These are phyloP conservation scores for Lonchura striata DNA, from an alignment of 2,113 vertebrate genomes.

Conservation along the genomic window DNA sequence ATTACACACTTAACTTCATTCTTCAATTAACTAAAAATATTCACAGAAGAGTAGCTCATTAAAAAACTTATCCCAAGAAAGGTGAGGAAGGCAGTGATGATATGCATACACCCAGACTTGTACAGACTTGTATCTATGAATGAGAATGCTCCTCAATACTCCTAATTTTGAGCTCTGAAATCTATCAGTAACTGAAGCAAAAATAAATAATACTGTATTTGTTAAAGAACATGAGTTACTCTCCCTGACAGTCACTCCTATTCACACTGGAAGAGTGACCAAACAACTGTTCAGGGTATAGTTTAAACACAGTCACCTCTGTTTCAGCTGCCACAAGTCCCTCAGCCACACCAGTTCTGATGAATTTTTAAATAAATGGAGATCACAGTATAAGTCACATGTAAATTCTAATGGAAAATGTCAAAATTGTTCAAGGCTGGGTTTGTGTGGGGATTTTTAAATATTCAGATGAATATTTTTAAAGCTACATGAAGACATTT, in stretches of 20 bases:
- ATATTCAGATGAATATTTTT: not conserved
- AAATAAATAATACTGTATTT: not conserved
- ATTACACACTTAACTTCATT: not conserved
- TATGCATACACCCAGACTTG: not conserved
- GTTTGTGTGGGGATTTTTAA: not conserved
- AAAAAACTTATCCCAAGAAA: not conserved
- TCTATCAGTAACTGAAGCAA: not conserved
- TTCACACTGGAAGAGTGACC: not conserved
- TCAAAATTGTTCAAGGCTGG: not conserved
- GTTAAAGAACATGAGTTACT: not conserved
- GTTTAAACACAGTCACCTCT: not conserved
- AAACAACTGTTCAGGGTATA: not conserved
- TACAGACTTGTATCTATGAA: not conserved
- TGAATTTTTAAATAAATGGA: not conserved
- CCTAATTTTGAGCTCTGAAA: not conserved
- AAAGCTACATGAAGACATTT: not conserved
- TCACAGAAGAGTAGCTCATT: not conserved
- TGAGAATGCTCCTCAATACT: not conserved
- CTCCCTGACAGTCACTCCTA: not conserved
- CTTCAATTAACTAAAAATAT: not conserved
- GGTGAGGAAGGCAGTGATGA: not conserved
- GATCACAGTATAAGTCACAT: fast-evolving
- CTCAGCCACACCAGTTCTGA: not conserved
- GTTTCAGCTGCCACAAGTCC: not conserved
- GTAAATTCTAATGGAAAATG: not conserved